Evolutionary conservation across 1,140 invertebrate genomes (phyloP).

Genomic region (Plutomurus gul): DNA sequence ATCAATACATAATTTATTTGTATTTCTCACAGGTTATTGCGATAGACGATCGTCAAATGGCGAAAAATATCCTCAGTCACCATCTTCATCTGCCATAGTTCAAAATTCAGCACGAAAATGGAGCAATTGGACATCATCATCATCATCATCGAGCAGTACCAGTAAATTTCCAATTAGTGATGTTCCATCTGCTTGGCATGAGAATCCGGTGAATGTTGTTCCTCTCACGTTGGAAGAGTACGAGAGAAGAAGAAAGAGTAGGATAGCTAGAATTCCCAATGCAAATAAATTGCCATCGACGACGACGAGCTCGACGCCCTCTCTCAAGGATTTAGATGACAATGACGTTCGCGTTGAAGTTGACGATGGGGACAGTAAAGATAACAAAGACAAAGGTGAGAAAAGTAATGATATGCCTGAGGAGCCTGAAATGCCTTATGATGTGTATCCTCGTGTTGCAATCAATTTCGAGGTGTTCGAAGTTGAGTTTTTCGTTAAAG

Average conservation of each 20-base stretch:
- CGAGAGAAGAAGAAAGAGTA: neutral
- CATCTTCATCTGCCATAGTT: neutral
- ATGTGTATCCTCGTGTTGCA: neutral
- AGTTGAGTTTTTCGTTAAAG: conserved; percentile 37
- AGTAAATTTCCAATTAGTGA: neutral
- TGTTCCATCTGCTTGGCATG: neutral
- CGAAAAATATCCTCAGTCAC: neutral
- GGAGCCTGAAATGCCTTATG: neutral
- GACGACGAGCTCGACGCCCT: neutral
- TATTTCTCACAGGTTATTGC: neutral
- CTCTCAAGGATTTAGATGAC: neutral
- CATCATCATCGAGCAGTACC: neutral
- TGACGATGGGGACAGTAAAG: neutral
- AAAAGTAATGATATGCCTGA: neutral
- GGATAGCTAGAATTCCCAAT: neutral
- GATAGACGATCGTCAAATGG: neutral
- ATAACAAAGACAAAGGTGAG: neutral
- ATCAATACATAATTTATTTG: neutral
- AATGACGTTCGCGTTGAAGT: neutral
- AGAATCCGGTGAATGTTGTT: neutral
- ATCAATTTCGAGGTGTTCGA: conserved; percentile 36
- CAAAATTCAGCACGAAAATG: neutral
- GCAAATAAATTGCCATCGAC: neutral
- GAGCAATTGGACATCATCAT: neutral
- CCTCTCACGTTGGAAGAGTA: conserved; percentile 5